Base-by-base conservation (phyloP, 2,797 vertebrate species). In the Hoplostethus mediterraneus region DNA sequence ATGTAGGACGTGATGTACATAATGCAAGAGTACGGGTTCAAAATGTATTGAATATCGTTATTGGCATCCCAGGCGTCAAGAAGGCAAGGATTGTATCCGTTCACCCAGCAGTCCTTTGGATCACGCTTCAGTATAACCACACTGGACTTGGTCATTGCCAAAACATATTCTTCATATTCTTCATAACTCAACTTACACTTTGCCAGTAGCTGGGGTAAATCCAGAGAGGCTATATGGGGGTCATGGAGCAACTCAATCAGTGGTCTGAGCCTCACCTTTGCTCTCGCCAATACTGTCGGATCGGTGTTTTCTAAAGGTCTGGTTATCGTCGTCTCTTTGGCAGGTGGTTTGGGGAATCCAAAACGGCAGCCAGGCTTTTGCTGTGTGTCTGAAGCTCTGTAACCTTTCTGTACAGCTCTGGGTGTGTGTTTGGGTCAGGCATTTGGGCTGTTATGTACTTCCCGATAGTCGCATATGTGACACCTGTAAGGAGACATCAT, bases 1-100 rank as follows among this genome's bases (percentile, higher is more conserved):
- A 81, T 72, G 45, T 75, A 84, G 5, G 73, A 73, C 5, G 74
- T 25, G 8, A 64, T 77, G 59, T 84, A 80, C 70, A 77, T 73
- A n/a, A 84, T 33, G 6, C 31, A 33, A 4, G 31, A 4, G 31
- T 4, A 33, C 3, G 31, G 31, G 45, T 77, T 62, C 0, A 76
- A 36, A 1, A 86, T 68, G 16, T 28, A 79, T 13, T 69, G 60
- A 3, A 81, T 58, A 14, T 84, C 75, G 0, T 70, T 63, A 51
- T 77, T 77, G 2, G 33, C 30, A 30, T 56, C n/a, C 63, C 58
- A 72, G 5, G 59, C 59, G 16, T 67, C 21, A 1, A 73, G 36
- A 12, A 72, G 47, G 16, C 44, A 10, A 17, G 14, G 38, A 54
- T 75, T 71, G 6, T 63, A 57, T 11, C 11, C 4, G 12, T 79